Evolutionary conservation across 2,113 vertebrate genomes (phyloP).

Genomic region (Bolborhynchus lineola): DNA sequence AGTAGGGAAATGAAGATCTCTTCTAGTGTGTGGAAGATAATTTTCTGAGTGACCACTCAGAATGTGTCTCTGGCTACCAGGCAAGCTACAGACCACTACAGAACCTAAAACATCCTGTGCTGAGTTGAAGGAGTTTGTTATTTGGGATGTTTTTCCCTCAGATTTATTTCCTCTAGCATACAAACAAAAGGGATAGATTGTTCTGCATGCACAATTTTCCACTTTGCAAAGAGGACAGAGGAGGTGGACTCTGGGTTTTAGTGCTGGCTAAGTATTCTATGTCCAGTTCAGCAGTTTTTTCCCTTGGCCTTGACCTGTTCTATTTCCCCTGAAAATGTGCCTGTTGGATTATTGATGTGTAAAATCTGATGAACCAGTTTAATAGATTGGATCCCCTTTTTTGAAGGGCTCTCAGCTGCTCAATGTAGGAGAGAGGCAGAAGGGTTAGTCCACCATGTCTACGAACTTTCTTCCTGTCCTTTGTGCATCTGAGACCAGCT

Average conservation of each 20-base stretch:
- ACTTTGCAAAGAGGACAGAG: neutral
- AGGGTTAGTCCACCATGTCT: neutral
- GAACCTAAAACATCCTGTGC: neutral
- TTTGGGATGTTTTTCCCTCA: neutral
- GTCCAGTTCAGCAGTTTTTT: neutral
- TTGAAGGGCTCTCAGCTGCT: constrained; percentile 16
- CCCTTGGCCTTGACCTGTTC: neutral
- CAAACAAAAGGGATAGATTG: neutral
- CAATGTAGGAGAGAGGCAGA: neutral
- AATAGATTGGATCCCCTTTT: neutral
- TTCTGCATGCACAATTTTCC: neutral
- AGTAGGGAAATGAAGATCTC: neutral
- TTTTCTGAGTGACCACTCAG: neutral
- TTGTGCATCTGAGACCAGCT: neutral
- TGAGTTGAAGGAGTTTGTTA: neutral
- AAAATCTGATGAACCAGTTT: neutral
- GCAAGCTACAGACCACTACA: neutral
- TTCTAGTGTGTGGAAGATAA: neutral
- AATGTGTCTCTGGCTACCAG: neutral
- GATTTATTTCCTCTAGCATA: neutral
- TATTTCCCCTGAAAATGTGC: neutral
- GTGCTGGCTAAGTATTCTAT: neutral
- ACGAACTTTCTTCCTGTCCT: constrained; percentile 16
- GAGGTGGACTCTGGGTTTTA: neutral
- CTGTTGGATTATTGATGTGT: neutral